Evolutionary conservation across 2,113 vertebrate genomes (phyloP), one percentile per base, ranked within the genome.

Genomic region (Crypturellus undulatus): DNA sequence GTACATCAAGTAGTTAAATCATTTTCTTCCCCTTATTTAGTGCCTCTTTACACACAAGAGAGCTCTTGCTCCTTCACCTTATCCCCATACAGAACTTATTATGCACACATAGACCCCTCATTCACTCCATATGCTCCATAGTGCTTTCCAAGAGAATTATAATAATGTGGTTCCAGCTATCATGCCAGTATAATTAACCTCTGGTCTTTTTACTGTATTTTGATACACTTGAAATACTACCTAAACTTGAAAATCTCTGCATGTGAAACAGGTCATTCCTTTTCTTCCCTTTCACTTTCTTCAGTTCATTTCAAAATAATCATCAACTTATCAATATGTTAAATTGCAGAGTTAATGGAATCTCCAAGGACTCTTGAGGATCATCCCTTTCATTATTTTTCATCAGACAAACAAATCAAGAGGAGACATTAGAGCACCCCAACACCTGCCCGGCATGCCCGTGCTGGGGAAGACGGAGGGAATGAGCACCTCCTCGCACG

Each of bases 71-170:
- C 87, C 94, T 95, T 97, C 96, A 96, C 96, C 96, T 96, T 95
- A 87, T 83, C 59, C 84, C 79, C 90, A 91, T 96, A 86, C 94
- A 96, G 90, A 96, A 93, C 79, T 94, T 97, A 95, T 96, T 95
- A 96, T 79, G 77, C 78, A 81, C 84, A 79, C 90, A 90, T 30
- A 97, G 94, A 87, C 80, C 87, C 68, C 92, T 97, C 95, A 97
- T 95, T 95, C 62, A 5, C 94, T 97, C 97, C 95, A 95, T 97
- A 96, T 97, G 97, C 90, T 96, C 82, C 64, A 64, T 4, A 92
- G 87, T 92, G 87, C 94, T 95, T 97, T 97, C 97, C 97, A 96
- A 95, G 94, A 95, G 94, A 95, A 97, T 97, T 96, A 95, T 65
- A 97, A 96, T 96, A 95, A 94, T 83, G 84, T 79, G 79, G 67